Evolutionary conservation across 2,888 invertebrate species (phyloP).

Genomic region (Pristionchus fissidentatus): DNA sequence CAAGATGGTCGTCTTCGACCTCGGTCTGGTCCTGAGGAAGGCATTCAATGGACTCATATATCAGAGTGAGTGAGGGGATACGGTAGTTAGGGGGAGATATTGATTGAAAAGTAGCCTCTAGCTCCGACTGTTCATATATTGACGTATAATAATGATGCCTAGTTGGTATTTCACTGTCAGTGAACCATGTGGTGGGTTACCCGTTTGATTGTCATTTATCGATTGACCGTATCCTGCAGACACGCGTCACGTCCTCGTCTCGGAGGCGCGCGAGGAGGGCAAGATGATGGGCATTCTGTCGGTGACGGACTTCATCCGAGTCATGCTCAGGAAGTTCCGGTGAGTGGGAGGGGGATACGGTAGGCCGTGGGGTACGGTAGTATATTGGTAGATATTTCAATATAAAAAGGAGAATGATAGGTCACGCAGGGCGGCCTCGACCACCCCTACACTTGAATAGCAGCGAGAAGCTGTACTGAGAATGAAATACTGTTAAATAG

Average conservation of each 20-base stretch:
- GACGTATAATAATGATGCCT: not conserved
- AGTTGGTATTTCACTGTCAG: not conserved
- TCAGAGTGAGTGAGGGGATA: slow-evolving; percentile 80
- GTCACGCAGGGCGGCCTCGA: no score
- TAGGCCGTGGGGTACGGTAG: no score
- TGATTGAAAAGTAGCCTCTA: not conserved
- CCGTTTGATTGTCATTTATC: not conserved
- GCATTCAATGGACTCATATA: slow-evolving; percentile 98
- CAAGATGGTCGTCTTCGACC: slow-evolving; percentile 98
- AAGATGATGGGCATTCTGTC: slow-evolving; percentile 86
- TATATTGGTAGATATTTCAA: no score
- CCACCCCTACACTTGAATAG: no score
- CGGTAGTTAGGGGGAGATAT: not conserved
- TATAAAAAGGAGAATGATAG: no score
- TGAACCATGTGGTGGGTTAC: no score
- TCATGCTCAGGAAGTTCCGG: slow-evolving; percentile 80
- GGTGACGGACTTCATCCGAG: slow-evolving; percentile 98
- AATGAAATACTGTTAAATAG: no score
- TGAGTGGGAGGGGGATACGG: slow-evolving; percentile 24
- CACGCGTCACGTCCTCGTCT: slow-evolving; percentile 66
- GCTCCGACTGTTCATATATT: not conserved
- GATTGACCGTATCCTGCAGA: slow-evolving; percentile 49
- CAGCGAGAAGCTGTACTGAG: no score
- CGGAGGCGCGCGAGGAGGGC: slow-evolving; percentile 56
- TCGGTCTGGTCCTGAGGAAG: slow-evolving; percentile 94